A percentile compares a stretch with the other conserved stretches of the same genome.
phyloP scores from a whole-genome alignment of 2,797 vertebrate genomes.

The Serranus cabrilla region DNA sequence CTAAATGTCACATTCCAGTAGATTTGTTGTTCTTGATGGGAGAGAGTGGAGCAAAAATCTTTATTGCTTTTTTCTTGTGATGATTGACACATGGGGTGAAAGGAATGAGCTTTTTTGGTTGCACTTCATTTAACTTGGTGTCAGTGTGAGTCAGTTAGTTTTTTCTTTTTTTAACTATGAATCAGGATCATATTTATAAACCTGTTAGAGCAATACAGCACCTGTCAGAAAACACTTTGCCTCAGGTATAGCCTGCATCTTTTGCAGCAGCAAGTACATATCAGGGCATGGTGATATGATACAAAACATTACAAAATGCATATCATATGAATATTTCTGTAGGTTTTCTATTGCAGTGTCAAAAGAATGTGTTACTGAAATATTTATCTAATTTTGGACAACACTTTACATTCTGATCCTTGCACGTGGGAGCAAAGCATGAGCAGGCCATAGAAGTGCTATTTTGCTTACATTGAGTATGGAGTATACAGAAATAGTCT shows the following conservation, averaged over 20 bases:
- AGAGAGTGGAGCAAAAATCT: neutral
- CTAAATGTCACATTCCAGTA: slow-evolving; percentile 34
- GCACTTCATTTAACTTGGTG: slow-evolving; percentile 5
- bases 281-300: neutral
- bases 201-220: slow-evolving; percentile 3
- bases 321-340: too few relatives aligned
- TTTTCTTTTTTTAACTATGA: slow-evolving; percentile 21
- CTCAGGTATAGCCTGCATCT: slow-evolving; percentile 1
- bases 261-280: slow-evolving; percentile 4
- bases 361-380: too few relatives aligned
- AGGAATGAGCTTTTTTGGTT: slow-evolving; percentile 2
- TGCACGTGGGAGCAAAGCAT: too few relatives aligned
- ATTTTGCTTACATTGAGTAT: too few relatives aligned
- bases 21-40: slow-evolving; percentile 25
- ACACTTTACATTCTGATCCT: too few relatives aligned
- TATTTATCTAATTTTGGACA: too few relatives aligned
- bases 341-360: too few relatives aligned
- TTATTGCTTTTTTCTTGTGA: neutral
- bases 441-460: too few relatives aligned
- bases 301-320: too few relatives aligned
- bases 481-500: too few relatives aligned
- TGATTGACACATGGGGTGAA: slow-evolving; percentile 25
- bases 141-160: neutral
- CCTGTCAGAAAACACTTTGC: slow-evolving; percentile 17
- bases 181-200: slow-evolving; percentile 28